These are phyloP conservation scores for Protaetia brevitarsis DNA, from an alignment of 1,140 invertebrate species.

Conservation along the genomic window DNA sequence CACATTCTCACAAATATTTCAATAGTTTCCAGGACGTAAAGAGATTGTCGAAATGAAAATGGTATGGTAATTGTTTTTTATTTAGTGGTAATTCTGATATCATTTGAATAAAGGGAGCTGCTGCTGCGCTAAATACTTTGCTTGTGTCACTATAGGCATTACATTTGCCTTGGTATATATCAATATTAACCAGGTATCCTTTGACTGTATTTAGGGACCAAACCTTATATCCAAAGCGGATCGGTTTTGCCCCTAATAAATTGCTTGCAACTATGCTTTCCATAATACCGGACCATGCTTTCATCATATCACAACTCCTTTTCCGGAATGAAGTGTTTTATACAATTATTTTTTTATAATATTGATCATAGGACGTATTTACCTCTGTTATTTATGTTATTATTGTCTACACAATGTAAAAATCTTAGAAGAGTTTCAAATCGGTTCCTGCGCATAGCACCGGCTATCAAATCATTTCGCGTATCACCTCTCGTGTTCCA, in stretches of 20 bases:
- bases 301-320: slow-evolving; percentile 34
- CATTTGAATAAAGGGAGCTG: slow-evolving; percentile 35
- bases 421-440: slow-evolving; percentile 39
- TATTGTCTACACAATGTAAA: slow-evolving; percentile 38
- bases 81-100: slow-evolving; percentile 27
- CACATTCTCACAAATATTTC: slow-evolving; percentile 25
- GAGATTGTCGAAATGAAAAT: slow-evolving; percentile 38
- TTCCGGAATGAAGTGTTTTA: slow-evolving; percentile 35
- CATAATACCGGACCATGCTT: not conserved
- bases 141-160: slow-evolving; percentile 23
- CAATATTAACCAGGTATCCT: slow-evolving; percentile 27
- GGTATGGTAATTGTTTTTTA: slow-evolving; percentile 20
- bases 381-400: slow-evolving; percentile 22
- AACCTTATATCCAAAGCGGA: slow-evolving; percentile 33
- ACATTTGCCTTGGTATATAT: slow-evolving; percentile 22
- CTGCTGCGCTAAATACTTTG: slow-evolving; percentile 34
- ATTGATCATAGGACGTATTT: slow-evolving; percentile 31
- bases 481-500: not conserved
- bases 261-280: slow-evolving; percentile 12
- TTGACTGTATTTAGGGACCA: slow-evolving; percentile 28
- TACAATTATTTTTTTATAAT: slow-evolving; percentile 26
- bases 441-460: not conserved
- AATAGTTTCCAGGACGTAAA: slow-evolving; percentile 34
- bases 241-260: slow-evolving; percentile 34
- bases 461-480: not conserved